Base-by-base conservation (phyloP, 2,888 invertebrate species). In the Diachrysia chrysitis region DNA sequence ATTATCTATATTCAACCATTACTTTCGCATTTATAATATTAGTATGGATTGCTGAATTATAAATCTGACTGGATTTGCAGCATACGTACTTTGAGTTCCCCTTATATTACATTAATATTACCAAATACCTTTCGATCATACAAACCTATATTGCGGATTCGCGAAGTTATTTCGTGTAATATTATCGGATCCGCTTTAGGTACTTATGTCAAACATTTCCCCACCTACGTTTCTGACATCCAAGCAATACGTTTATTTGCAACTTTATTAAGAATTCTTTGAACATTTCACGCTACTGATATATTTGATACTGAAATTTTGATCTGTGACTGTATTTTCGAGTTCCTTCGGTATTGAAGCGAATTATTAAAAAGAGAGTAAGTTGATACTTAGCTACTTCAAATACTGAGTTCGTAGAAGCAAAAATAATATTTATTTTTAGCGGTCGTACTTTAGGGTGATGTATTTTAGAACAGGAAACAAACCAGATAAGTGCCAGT, bases 231-330 rank as follows among this genome's bases (percentile, higher is more conserved):
- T 29, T 60, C 53, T 23, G 58, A 76, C 76, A 76, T 51, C 53
- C n/a, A n/a, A 19, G 16, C 58, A 37, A 60, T 69, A 63, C 64
- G 14, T 48, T 48, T 51, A 70, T 59, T 48, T 53, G 64, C 56
- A 19, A 69, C 78, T 60, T 63, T 78, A 77, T 71, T 71, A 71
- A 65, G 68, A 77, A 77, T 77, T 77, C 76, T 66, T 77, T 68
- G 78, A 70, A 67, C 58, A 16, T 17, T 32, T 53, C 14, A 57
- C 17, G 48, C 19, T 51, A 51, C n/a, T 10, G 42, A 25, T 58
- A 0, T 69, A 55, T 72, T 68, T 62, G 54, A 46, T 21, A 51
- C 57, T 53, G 58, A 37, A 62, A 66, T 58, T 32, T 54, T 71
- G 0, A 46, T 65, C 62, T 63, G 29, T 42, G 16, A 12, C 17